A percentile compares a stretch with the other conserved stretches of the same genome.
These are phyloP conservation scores for Baronia brevicornis DNA, from an alignment of 2,888 invertebrate genomes.

Conservation along the genomic window DNA sequence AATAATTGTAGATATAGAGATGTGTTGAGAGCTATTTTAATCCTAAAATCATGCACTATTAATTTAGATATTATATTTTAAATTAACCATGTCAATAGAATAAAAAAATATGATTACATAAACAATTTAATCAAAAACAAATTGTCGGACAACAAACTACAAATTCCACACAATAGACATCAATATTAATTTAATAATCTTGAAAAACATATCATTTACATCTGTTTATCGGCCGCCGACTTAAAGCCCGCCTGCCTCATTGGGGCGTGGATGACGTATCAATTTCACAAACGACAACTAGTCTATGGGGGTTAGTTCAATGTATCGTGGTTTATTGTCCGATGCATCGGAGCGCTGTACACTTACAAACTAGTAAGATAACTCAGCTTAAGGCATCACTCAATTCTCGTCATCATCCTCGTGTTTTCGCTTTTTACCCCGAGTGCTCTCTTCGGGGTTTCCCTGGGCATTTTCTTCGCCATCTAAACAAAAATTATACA, in stretches of 20 bases:
- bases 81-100: conserved; percentile 71
- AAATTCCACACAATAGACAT: conserved; percentile 61
- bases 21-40: conserved; percentile 60
- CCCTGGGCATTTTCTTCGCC: conserved; percentile 54
- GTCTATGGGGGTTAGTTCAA: conserved; percentile 38
- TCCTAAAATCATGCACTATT: conserved; percentile 61
- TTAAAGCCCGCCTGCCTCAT: conserved; percentile 1
- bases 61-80: conserved; percentile 63
- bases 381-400: conserved; percentile 69
- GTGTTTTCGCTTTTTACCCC: conserved; percentile 78
- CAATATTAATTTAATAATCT: conserved; percentile 41
- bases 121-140: conserved; percentile 72
- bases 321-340: conserved; percentile 57
- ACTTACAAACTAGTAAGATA: conserved; percentile 72
- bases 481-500: conserved; percentile 33
- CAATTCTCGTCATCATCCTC: conserved; percentile 74
- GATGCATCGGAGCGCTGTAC: conserved; percentile 70
- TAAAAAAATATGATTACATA: conserved; percentile 70
- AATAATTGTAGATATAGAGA: conserved; percentile 44
- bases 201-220: conserved; percentile 39
- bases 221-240: conserved; percentile 23
- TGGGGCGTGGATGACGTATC: conserved; percentile 30
- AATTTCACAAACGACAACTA: conserved; percentile 63
- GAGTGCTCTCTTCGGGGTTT: conserved; percentile 69
- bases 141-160: conserved; percentile 72